These are phyloP conservation scores for Perodicticus potto DNA, from an alignment of 2,797 vertebrate genomes.

Conservation along the genomic window DNA sequence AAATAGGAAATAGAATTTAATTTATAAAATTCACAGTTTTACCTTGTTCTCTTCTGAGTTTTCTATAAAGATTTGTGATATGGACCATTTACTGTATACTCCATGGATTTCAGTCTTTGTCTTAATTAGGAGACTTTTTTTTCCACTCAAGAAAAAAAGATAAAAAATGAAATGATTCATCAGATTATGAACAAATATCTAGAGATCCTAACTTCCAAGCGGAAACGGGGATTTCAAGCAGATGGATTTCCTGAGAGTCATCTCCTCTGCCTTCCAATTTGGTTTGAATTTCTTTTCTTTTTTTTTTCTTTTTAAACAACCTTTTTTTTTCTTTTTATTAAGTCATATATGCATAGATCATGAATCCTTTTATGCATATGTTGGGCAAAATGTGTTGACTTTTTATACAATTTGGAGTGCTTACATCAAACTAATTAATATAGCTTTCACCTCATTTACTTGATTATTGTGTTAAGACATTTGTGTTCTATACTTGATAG, in stretches of 20 bases:
- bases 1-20: neutral
- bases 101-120: neutral
- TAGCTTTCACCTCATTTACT: too few species aligned
- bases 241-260: constrained; percentile 52
- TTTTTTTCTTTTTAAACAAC: too few species aligned
- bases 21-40: neutral
- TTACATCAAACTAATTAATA: too few species aligned
- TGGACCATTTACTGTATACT: neutral
- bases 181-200: constrained; percentile 41
- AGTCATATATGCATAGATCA: too few species aligned
- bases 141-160: neutral
- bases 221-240: constrained; percentile 32
- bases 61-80: neutral
- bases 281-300: constrained; percentile 33
- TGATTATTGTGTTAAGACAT: too few species aligned
- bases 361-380: too few species aligned
- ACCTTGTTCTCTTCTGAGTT: neutral
- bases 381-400: too few species aligned
- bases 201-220: constrained; percentile 32
- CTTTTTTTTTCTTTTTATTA: too few species aligned
- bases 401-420: too few species aligned
- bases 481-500: too few species aligned
- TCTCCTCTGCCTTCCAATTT: constrained; percentile 59
- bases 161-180: constrained; percentile 54
- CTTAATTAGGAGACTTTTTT: constrained; percentile 31